phyloP scores from a whole-genome alignment of 64 coral and sea anemone genomes.

The Porites australiensis region DNA sequence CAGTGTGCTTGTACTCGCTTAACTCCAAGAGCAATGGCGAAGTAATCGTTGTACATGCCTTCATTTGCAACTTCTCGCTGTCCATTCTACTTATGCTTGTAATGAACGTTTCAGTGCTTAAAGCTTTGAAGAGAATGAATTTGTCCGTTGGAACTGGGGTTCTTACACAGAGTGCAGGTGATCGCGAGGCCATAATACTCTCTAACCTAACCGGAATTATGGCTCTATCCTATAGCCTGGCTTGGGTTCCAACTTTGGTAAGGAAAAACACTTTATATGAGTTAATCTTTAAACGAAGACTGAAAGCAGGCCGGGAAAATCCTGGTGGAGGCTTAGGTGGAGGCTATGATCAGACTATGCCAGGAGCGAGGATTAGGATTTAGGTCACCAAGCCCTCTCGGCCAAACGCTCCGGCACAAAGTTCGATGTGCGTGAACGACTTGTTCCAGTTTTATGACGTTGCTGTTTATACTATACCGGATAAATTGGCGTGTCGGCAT shows the following conservation, averaged over 20 bases:
- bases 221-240: conserved; percentile 20
- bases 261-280: neutral
- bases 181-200: conserved; percentile 42
- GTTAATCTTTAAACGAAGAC: too few relatives aligned
- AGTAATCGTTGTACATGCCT: conserved; percentile 29
- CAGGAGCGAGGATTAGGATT: too few relatives aligned
- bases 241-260: conserved; percentile 44
- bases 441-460: too few relatives aligned
- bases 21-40: neutral
- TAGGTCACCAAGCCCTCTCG: too few relatives aligned
- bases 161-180: neutral
- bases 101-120: conserved; percentile 20
- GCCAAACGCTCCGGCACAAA: too few relatives aligned
- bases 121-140: conserved; percentile 33
- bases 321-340: too few relatives aligned
- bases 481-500: too few relatives aligned
- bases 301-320: too few relatives aligned
- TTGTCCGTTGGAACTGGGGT: neutral
- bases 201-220: conserved; percentile 15
- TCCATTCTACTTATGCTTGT: conserved; percentile 30
- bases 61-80: conserved; percentile 32
- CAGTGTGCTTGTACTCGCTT: conserved; percentile 51
- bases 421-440: too few relatives aligned
- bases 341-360: too few relatives aligned
- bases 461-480: too few relatives aligned